Evolutionary conservation across 2,113 vertebrate species (phyloP).

Genomic region (Sylvilagus bachmani): DNA sequence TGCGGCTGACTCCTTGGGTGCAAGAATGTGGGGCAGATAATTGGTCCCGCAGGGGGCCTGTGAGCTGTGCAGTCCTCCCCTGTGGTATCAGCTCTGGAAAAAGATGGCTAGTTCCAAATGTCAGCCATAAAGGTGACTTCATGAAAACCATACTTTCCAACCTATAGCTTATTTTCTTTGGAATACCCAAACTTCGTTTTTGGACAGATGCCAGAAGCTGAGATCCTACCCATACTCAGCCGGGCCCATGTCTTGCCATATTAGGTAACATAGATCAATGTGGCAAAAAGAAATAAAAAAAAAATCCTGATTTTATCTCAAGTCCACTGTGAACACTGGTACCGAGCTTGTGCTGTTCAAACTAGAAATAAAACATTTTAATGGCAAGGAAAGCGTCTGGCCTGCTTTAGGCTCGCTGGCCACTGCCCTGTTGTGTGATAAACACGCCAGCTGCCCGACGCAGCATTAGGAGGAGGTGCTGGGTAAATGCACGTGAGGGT

Average conservation of each 20-base stretch:
- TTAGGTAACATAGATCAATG: slow-evolving; percentile 36
- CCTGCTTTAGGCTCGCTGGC: slow-evolving; percentile 26
- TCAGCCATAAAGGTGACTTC: slow-evolving; percentile 50
- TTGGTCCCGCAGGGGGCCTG: neutral
- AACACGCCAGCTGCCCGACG: neutral
- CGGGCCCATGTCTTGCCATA: slow-evolving; percentile 28
- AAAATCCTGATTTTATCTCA: slow-evolving; percentile 13
- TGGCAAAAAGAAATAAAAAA: neutral
- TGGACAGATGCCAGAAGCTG: slow-evolving; percentile 8
- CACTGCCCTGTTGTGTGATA: slow-evolving; percentile 42
- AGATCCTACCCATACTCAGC: neutral
- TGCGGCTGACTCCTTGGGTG: neutral
- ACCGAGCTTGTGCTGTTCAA: slow-evolving; percentile 31
- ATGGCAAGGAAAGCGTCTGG: slow-evolving; percentile 11
- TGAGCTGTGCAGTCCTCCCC: neutral
- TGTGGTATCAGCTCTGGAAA: slow-evolving; percentile 31
- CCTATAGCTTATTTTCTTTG: slow-evolving; percentile 48
- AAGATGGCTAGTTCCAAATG: slow-evolving; percentile 9
- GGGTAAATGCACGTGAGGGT: neutral
- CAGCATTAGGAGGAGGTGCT: slow-evolving; percentile 30
- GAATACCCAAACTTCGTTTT: neutral
- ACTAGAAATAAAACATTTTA: slow-evolving; percentile 55
- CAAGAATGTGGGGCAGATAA: neutral
- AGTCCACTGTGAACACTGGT: slow-evolving; percentile 12
- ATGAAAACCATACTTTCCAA: slow-evolving; percentile 37